A percentile compares a stretch with the other conserved stretches of the same genome.
These are phyloP conservation scores for Himalopsyche phryganea DNA, from an alignment of 1,140 invertebrate genomes.

Conservation along the genomic window DNA sequence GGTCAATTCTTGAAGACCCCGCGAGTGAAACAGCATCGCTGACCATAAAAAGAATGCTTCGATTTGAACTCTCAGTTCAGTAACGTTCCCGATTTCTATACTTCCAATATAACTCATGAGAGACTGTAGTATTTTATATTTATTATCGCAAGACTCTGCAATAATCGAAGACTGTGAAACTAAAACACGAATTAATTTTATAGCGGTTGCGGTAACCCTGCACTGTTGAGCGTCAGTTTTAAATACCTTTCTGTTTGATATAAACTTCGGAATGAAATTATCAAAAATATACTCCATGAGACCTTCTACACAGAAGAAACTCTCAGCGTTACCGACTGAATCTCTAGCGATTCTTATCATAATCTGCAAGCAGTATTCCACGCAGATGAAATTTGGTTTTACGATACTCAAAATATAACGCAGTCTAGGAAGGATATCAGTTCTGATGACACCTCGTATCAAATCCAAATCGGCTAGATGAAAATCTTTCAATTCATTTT, in stretches of 20 bases:
- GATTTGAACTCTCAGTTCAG: conserved; percentile 56
- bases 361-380: conserved; percentile 67
- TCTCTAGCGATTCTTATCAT: conserved; percentile 66
- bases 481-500: conserved; percentile 69
- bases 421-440: conserved; percentile 70
- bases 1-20: conserved; percentile 42
- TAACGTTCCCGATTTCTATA: conserved; percentile 47
- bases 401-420: conserved; percentile 68
- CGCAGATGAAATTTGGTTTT: conserved; percentile 60
- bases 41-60: conserved; percentile 54
- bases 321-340: conserved; percentile 57
- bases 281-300: conserved; percentile 57
- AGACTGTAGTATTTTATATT: conserved; percentile 49
- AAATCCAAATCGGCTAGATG: conserved; percentile 70
- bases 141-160: conserved; percentile 40
- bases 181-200: conserved; percentile 55
- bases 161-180: conserved; percentile 45
- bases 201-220: conserved; percentile 47
- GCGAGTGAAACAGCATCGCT: conserved; percentile 45
- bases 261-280: conserved; percentile 57
- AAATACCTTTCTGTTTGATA: conserved; percentile 40
- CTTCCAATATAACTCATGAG: conserved; percentile 49
- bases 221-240: conserved; percentile 43
- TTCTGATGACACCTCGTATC: conserved; percentile 68
- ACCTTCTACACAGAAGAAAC: conserved; percentile 55